Evolutionary conservation across 2,888 invertebrate species (phyloP).

Genomic region (Ophion costatus): DNA sequence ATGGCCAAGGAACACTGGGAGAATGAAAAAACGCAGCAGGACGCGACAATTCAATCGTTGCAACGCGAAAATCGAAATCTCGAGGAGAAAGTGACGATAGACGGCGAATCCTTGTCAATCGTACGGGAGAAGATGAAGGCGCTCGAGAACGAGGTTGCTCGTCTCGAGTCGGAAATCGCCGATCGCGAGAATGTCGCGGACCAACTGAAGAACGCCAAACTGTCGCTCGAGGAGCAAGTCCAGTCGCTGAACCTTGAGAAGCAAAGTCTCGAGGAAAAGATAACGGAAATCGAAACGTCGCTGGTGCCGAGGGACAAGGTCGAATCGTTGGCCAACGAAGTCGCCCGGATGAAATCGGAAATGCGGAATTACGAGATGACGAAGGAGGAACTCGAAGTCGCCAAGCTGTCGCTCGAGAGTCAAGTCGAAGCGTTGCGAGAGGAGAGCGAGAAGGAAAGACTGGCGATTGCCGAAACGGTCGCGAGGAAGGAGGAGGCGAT

Average conservation of each 20-base stretch:
- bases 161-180: constrained; percentile 23
- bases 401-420: constrained; percentile 4
- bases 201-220: constrained; percentile 10
- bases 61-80: constrained; percentile 27
- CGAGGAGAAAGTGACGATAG: constrained; percentile 8
- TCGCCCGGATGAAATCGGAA: constrained; percentile 29
- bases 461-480: constrained; percentile 4
- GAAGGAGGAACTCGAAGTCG: constrained; percentile 43
- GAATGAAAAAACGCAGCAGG: constrained; percentile 10
- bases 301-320: constrained; percentile 23
- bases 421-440: constrained; percentile 8
- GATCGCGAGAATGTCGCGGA: background rate
- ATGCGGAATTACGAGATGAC: constrained; percentile 39
- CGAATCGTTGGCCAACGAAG: constrained; percentile 34
- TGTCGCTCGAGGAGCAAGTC: constrained; percentile 25
- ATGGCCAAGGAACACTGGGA: constrained; percentile 50
- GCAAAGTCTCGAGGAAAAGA: constrained; percentile 31
- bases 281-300: constrained; percentile 17
- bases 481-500: constrained; percentile 21
- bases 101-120: background rate
- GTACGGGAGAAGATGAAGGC: constrained; percentile 16
- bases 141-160: constrained; percentile 37
- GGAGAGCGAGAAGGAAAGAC: constrained; percentile 1
- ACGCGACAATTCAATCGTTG: constrained; percentile 10
- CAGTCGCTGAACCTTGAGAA: constrained; percentile 26